These are phyloP conservation scores for Balaeniceps rex DNA, from an alignment of 2,113 vertebrate species.

Conservation along the genomic window DNA sequence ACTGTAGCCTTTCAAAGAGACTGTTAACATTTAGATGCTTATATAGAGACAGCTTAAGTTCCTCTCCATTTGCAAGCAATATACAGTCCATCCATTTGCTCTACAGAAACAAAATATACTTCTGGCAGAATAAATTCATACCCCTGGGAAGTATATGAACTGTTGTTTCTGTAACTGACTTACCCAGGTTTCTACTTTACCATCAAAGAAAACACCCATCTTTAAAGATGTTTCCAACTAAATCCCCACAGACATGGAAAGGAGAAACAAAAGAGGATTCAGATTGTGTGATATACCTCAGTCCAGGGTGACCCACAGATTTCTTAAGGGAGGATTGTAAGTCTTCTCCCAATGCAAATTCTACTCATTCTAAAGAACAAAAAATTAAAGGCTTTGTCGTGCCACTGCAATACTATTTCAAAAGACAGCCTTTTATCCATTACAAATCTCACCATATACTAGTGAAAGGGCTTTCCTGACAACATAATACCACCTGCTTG, in stretches of 20 bases:
- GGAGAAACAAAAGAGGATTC: neutral
- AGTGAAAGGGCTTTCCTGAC: neutral
- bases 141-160: neutral
- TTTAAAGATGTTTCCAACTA: neutral
- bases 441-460: neutral
- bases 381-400: neutral
- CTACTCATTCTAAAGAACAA: neutral
- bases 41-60: neutral
- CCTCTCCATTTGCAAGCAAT: neutral
- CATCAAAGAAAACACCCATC: neutral
- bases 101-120: neutral
- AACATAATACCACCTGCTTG: neutral
- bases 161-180: neutral
- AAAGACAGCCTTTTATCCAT: neutral
- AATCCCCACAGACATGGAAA: neutral
- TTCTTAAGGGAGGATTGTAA: neutral
- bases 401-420: neutral
- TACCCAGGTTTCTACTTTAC: neutral
- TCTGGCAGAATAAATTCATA: neutral
- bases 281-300: neutral
- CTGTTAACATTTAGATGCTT: neutral
- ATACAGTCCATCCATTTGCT: neutral
- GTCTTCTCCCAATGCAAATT: neutral
- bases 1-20: neutral
- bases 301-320: neutral